Percentiles rank a stretch among this genome's conserved stretches.
Evolutionary conservation across 2,797 vertebrate genomes (phyloP).

Genomic region (Lacerta agilis): DNA sequence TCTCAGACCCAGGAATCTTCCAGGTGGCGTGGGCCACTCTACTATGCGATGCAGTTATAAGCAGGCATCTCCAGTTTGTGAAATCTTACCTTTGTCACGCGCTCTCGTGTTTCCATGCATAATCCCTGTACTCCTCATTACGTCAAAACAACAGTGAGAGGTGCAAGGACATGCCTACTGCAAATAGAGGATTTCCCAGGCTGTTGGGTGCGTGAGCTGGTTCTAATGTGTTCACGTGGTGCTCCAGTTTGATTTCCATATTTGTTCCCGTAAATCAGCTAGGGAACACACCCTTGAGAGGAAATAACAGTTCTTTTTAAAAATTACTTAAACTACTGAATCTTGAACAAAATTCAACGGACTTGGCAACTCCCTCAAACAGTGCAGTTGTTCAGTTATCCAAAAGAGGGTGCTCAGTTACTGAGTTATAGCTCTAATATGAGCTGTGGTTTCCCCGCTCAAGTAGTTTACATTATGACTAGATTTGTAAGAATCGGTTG

Average conservation of each 20-base stretch:
- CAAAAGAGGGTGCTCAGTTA: constrained; percentile 33
- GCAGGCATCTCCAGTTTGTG: not conserved
- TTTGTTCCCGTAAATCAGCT: not conserved
- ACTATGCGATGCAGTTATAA: not conserved
- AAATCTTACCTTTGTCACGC: not conserved
- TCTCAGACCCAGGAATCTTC: not conserved
- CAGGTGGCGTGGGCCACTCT: too few relatives aligned
- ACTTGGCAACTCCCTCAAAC: not conserved
- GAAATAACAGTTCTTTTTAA: not conserved
- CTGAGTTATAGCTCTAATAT: not conserved
- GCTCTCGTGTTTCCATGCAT: too few relatives aligned
- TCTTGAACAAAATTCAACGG: not conserved
- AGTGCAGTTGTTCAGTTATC: accelerated
- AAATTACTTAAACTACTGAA: not conserved
- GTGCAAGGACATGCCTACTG: not conserved
- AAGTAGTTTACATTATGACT: not conserved
- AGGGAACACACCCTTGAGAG: not conserved
- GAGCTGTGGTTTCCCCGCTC: not conserved
- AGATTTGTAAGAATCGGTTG: not conserved
- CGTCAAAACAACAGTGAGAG: not conserved
- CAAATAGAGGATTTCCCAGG: not conserved
- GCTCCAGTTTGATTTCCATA: not conserved
- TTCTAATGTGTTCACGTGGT: not conserved
- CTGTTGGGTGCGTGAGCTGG: not conserved
- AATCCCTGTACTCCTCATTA: too few relatives aligned